A percentile compares a stretch with the other conserved stretches of the same genome.
Evolutionary conservation across 2,113 vertebrate genomes (phyloP).

Genomic region (Catagonus wagneri): DNA sequence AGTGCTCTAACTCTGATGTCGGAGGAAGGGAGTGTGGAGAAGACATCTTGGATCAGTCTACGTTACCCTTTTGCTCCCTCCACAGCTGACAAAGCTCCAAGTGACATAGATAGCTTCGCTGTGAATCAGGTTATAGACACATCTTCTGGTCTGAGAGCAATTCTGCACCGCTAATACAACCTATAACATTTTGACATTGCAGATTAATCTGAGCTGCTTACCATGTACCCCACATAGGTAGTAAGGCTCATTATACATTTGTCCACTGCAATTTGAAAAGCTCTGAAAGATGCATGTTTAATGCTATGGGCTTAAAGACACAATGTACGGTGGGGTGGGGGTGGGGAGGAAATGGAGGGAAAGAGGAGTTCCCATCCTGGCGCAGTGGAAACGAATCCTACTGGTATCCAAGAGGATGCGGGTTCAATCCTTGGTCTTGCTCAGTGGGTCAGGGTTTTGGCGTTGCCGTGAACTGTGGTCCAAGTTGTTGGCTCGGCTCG

Average conservation of each 20-base stretch:
- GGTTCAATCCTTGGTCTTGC: too few relatives aligned
- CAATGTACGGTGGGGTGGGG: background rate
- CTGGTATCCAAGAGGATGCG: too few relatives aligned
- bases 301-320: background rate
- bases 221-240: background rate
- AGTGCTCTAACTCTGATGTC: constrained; percentile 2
- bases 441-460: too few relatives aligned
- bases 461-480: too few relatives aligned
- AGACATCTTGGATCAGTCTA: constrained; percentile 11
- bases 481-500: too few relatives aligned
- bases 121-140: background rate
- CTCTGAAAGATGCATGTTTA: constrained; percentile 9
- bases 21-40: background rate
- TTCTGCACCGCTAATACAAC: background rate
- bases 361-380: too few relatives aligned
- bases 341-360: background rate
- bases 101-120: background rate
- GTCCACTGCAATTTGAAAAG: background rate
- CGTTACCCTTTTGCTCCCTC: background rate
- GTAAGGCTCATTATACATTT: background rate
- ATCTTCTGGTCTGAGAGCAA: background rate
- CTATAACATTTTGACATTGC: background rate
- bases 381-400: too few relatives aligned
- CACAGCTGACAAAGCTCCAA: background rate
- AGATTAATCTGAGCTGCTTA: constrained; percentile 19